Conservation (phyloP, 1,140 invertebrate species). For the Schmidtea mediterranea region DNA sequence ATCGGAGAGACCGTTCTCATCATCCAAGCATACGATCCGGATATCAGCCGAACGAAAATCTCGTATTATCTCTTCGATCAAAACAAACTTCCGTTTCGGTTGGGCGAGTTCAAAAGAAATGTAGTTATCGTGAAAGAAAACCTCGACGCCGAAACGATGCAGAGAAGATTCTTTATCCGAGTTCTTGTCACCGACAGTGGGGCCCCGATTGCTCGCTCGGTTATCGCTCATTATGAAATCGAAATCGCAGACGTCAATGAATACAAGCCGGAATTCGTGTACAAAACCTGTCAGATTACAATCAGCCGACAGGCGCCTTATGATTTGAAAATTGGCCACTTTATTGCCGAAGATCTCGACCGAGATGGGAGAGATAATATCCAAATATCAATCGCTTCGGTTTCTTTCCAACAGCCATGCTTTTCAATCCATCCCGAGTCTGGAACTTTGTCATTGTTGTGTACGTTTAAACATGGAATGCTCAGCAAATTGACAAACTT, state of each 20-base stretch:
- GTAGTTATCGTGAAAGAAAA: background rate
- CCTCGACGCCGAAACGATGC: background rate
- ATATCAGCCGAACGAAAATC: background rate
- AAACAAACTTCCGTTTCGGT: background rate
- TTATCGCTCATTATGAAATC: background rate
- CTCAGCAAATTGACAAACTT: too few relatives aligned
- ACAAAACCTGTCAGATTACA: background rate
- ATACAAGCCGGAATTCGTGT: background rate
- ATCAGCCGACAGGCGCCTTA: background rate
- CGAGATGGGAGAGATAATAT: background rate
- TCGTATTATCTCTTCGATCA: background rate
- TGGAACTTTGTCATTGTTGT: too few relatives aligned
- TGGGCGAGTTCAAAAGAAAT: background rate
- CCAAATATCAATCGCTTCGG: background rate
- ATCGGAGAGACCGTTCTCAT: background rate
- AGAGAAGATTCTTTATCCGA: background rate
- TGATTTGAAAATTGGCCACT: background rate
- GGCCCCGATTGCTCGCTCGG: background rate
- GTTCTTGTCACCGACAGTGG: background rate
- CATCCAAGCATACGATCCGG: background rate
- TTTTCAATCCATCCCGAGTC: background rate
- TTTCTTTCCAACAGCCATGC: background rate
- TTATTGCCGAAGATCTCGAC: constrained; percentile 1
- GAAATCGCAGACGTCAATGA: background rate
- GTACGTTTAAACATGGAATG: too few relatives aligned